These are phyloP conservation scores for Remorina albescens DNA, from an alignment of 2,797 vertebrate species.

Conservation along the genomic window DNA sequence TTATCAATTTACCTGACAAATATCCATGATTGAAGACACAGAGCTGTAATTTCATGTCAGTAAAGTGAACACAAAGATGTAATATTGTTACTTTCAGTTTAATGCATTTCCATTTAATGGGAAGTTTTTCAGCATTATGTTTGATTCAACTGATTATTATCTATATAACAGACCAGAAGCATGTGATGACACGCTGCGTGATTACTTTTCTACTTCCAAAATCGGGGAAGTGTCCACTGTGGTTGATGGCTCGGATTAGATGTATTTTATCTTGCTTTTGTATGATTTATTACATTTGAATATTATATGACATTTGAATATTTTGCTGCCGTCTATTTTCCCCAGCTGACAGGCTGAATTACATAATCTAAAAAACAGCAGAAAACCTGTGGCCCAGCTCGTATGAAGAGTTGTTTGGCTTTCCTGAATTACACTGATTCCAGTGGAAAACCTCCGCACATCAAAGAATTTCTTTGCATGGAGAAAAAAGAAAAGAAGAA, in stretches of 20 bases:
- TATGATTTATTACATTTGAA: conserved; percentile 54
- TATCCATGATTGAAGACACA: too few relatives aligned
- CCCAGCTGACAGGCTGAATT: conserved; percentile 58
- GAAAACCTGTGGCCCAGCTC: conserved; percentile 44
- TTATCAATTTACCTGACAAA: too few relatives aligned
- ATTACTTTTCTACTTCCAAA: conserved; percentile 31
- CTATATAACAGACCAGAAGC: neutral
- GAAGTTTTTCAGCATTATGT: neutral
- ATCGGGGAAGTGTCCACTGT: conserved; percentile 3
- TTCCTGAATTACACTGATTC: conserved; percentile 46
- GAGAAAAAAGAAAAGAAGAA: conserved; percentile 15
- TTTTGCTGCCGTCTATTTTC: conserved; percentile 34
- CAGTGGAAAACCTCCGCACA: conserved; percentile 75
- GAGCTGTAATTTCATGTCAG: too few relatives aligned
- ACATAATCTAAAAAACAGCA: conserved; percentile 69
- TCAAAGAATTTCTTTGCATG: conserved; percentile 62
- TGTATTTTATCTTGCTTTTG: conserved; percentile 53
- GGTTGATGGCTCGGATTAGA: conserved; percentile 32
- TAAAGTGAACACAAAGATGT: too few relatives aligned
- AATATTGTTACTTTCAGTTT: conserved; percentile 17
- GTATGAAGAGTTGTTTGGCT: conserved; percentile 44
- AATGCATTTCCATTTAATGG: neutral
- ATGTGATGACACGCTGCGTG: neutral
- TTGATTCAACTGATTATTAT: neutral
- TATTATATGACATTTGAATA: conserved; percentile 43